Percentiles rank a stretch among this genome's conserved stretches.
These are phyloP conservation scores for Promerops cafer DNA, from an alignment of 2,113 vertebrate species.

Conservation along the genomic window DNA sequence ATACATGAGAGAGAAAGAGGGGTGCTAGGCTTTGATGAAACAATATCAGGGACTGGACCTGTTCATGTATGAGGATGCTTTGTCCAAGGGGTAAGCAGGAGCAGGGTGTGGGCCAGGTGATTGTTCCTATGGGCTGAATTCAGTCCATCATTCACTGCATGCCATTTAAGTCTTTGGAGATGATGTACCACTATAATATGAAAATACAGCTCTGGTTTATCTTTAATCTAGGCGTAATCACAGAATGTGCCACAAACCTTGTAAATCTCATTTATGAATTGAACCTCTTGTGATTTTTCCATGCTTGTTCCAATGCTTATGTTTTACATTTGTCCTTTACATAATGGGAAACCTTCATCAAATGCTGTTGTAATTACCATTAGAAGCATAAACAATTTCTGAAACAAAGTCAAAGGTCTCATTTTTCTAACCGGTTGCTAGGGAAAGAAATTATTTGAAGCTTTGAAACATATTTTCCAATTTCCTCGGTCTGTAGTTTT, in stretches of 20 bases:
- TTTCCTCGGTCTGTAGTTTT: background rate
- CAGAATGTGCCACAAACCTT: background rate
- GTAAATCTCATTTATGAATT: background rate
- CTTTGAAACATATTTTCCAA: constrained; percentile 14
- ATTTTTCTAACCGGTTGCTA: constrained; percentile 29
- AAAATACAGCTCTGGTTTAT: background rate
- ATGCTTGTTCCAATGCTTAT: background rate
- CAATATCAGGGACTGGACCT: too few species aligned
- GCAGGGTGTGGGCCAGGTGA: too few species aligned
- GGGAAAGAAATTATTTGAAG: constrained; percentile 13
- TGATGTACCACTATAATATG: background rate
- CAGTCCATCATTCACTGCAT: too few species aligned
- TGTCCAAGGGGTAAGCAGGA: background rate
- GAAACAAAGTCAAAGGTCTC: constrained; percentile 22
- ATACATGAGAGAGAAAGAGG: background rate
- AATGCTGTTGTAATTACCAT: constrained; percentile 3
- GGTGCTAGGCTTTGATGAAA: background rate
- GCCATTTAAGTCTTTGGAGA: background rate
- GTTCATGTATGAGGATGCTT: background rate
- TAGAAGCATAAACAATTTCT: constrained; percentile 15
- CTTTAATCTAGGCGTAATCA: background rate
- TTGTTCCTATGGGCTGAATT: background rate
- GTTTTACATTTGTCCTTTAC: background rate
- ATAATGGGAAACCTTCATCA: background rate
- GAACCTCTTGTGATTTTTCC: background rate